Percentiles rank a stretch among this genome's conserved stretches.
Conservation (phyloP, 2,888 invertebrate genomes). For the Clusia tigrina region DNA sequence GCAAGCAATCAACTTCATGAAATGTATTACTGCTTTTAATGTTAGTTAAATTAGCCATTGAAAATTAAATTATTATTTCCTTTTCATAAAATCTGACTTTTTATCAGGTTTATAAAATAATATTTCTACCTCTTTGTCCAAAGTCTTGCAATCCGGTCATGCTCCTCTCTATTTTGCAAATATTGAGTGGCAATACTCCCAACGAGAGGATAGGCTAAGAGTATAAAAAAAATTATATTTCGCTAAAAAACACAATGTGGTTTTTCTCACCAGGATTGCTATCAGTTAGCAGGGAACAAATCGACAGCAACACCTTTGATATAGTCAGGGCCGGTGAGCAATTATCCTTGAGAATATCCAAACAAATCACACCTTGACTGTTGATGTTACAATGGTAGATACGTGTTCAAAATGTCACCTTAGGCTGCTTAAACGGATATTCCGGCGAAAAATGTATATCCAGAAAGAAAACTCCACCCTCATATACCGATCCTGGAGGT, state of each 20-base stretch:
- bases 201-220: conserved; percentile 96
- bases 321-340: conserved; percentile 99
- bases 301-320: conserved; percentile 95
- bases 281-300: conserved; percentile 97
- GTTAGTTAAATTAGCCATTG: too few relatives aligned
- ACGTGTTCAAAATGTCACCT: conserved; percentile 92
- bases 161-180: conserved; percentile 95
- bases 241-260: neutral
- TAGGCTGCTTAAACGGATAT: conserved; percentile 98
- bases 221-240: neutral
- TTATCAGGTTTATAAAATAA: too few relatives aligned
- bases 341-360: conserved; percentile 97
- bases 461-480: conserved; percentile 97
- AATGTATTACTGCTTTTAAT: too few relatives aligned
- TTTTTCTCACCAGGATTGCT: conserved; percentile 91
- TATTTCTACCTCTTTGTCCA: too few relatives aligned
- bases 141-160: conserved; percentile 96
- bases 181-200: conserved; percentile 99
- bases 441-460: conserved; percentile 97
- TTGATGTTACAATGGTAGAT: conserved; percentile 99
- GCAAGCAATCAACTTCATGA: too few relatives aligned
- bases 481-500: conserved; percentile 96
- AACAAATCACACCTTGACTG: conserved; percentile 97
- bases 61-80: too few relatives aligned
- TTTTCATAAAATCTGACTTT: too few relatives aligned